Evolutionary conservation across 2,888 invertebrate genomes (phyloP), one percentile per base, ranked within the genome.

Genomic region (Pasiphila rectangulata): DNA sequence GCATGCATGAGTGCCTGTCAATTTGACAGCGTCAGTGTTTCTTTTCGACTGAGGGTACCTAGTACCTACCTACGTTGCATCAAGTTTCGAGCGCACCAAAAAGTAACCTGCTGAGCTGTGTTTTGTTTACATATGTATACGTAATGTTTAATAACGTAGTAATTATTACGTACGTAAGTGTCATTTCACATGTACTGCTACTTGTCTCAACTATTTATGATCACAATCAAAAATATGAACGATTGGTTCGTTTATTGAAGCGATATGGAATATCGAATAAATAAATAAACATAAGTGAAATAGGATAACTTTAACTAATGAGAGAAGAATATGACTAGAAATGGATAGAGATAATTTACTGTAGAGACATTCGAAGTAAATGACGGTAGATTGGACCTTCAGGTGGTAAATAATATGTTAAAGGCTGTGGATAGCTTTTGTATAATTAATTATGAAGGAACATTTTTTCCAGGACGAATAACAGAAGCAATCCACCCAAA

Each of bases 321-420:
- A n/a, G n/a, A n/a, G n/a, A n/a, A n/a, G n/a, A n/a, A n/a, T n/a
- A n/a, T n/a, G n/a, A n/a, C n/a, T n/a, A n/a, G n/a, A n/a, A n/a
- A n/a, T n/a, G n/a, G n/a, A n/a, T n/a, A n/a, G n/a, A n/a, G n/a
- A n/a, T n/a, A n/a, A n/a, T n/a, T n/a, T n/a, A n/a, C 20, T 20
- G 4, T 20, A 20, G 20, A 20, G 20, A 24, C 9, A 24, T 24
- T n/a, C 24, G 24, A 24, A 24, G 4, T n/a, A 6, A 24, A 24
- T 24, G 24, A 24, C 24, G 24, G 24, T 24, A 24, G 24, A 24
- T 24, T 24, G 24, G 24, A 24, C 24, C 24, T 24, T 24, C 24
- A 24, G 24, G 9, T 9, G 24, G 24, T 24, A n/a, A 24, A 24
- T 24, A 10, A 24, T 24, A 24, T 24, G 10, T 24, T 24, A 24